A percentile compares a stretch with the other conserved stretches of the same genome.
Evolutionary conservation across 2,113 vertebrate genomes (phyloP).

Genomic region (Gallinago undulata): DNA sequence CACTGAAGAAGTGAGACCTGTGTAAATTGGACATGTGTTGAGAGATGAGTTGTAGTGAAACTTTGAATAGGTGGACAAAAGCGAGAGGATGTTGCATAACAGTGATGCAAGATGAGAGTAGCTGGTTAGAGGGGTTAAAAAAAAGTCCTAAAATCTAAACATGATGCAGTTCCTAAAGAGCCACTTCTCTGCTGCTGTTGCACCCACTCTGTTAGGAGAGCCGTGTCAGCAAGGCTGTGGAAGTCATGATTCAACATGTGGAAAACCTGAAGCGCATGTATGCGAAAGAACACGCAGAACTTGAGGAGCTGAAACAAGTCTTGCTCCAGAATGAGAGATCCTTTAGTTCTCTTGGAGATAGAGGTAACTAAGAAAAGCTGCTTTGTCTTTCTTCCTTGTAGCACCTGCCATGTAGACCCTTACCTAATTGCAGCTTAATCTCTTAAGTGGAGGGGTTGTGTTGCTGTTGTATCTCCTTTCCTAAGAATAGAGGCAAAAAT

Average conservation of each 20-base stretch:
- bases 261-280: slow-evolving; percentile 95
- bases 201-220: slow-evolving; percentile 78
- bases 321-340: slow-evolving; percentile 86
- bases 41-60: not conserved
- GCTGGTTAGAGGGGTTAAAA: not conserved
- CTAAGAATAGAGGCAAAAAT: not conserved
- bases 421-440: accelerated
- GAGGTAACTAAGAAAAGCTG: slow-evolving; percentile 60
- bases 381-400: not conserved
- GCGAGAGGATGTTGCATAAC: not conserved
- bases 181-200: not conserved
- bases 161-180: not conserved
- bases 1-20: not conserved
- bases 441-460: not conserved
- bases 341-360: slow-evolving; percentile 72
- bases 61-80: not conserved
- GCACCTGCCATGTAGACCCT: not conserved
- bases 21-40: not conserved
- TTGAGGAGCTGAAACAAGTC: slow-evolving; percentile 88
- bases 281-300: slow-evolving; percentile 89
- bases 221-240: slow-evolving; percentile 91
- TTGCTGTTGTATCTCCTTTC: too few relatives aligned
- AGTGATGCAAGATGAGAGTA: not conserved
- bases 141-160: too few relatives aligned
- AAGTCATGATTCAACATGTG: slow-evolving; percentile 97